A percentile compares a stretch with the other conserved stretches of the same genome.
These are phyloP conservation scores for Myiothlypis coronata DNA, from an alignment of 2,797 vertebrate species.

Conservation along the genomic window DNA sequence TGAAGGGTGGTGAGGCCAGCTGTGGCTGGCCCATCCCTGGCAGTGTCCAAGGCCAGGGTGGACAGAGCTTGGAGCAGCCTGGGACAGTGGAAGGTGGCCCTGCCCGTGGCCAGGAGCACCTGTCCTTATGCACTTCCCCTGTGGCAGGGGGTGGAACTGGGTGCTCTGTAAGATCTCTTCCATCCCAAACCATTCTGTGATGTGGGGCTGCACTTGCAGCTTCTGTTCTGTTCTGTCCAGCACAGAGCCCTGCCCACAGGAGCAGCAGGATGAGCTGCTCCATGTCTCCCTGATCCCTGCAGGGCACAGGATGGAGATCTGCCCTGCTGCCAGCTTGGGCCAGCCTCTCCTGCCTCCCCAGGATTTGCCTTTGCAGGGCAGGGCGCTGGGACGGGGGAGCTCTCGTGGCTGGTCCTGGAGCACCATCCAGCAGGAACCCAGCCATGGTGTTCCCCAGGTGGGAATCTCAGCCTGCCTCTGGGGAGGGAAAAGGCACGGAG, in stretches of 20 bases:
- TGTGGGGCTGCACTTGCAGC: background rate
- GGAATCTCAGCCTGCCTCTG: background rate
- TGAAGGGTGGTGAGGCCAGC: background rate
- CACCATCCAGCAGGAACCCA: background rate
- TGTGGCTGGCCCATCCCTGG: background rate
- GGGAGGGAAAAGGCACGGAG: background rate
- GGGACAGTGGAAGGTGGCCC: too few species aligned
- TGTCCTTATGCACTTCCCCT: too few species aligned
- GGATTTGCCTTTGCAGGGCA: background rate
- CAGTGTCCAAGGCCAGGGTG: too few species aligned
- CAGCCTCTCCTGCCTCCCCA: fast-evolving
- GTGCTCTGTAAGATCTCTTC: too few species aligned
- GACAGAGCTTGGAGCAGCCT: too few species aligned
- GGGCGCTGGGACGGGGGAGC: fast-evolving
- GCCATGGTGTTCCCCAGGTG: fast-evolving
- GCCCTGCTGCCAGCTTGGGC: background rate
- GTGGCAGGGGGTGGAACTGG: too few species aligned
- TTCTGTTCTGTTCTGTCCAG: background rate
- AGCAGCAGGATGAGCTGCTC: background rate
- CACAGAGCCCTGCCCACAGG: fast-evolving
- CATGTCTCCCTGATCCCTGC: fast-evolving
- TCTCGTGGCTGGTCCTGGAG: fast-evolving
- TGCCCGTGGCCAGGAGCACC: too few species aligned
- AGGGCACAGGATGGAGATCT: background rate
- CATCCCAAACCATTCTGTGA: too few species aligned